Evolutionary conservation across 2,797 vertebrate genomes (phyloP).

Genomic region (Toxotes lorentzi): DNA sequence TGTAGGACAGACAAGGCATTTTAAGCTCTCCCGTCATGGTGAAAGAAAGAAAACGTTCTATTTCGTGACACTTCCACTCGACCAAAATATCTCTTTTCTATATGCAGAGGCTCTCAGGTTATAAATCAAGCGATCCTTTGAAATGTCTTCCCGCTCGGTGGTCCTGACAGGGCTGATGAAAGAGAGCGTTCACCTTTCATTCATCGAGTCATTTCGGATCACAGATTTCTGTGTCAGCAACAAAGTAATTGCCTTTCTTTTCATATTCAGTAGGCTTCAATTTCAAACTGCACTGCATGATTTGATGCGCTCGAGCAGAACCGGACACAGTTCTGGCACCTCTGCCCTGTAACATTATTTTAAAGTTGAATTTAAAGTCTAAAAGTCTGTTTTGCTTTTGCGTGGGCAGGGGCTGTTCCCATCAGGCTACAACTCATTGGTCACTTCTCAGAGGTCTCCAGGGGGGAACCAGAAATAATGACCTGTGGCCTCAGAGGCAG

Average conservation of each 20-base stretch:
- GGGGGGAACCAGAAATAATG: conserved; percentile 66
- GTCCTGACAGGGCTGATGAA: conserved; percentile 41
- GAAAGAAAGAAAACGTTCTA: conserved; percentile 11
- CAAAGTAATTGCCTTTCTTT: not conserved
- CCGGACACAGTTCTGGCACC: conserved; percentile 12
- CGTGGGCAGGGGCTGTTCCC: conserved; percentile 33
- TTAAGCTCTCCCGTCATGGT: not conserved
- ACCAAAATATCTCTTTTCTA: conserved; percentile 12
- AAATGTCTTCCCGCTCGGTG: not conserved
- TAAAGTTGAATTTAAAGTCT: conserved; percentile 44
- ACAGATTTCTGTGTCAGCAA: conserved; percentile 38
- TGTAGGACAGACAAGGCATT: not conserved
- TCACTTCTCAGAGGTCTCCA: conserved; percentile 62
- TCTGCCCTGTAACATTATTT: conserved; percentile 33
- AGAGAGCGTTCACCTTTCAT: conserved; percentile 23
- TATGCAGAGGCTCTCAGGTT: not conserved
- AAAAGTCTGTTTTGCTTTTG: conserved; percentile 43
- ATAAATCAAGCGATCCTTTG: conserved; percentile 38
- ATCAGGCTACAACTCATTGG: not conserved
- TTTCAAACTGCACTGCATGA: not conserved
- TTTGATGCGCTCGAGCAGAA: conserved; percentile 16
- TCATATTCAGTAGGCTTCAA: conserved; percentile 23
- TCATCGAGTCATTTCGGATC: conserved; percentile 37
- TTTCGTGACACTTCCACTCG: conserved; percentile 1
- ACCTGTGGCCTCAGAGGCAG: conserved; percentile 59